Percentiles rank a stretch among this genome's conserved stretches.
phyloP scores from a whole-genome alignment of 1,140 invertebrate species.

The Macrotrachela quadricornifera region DNA sequence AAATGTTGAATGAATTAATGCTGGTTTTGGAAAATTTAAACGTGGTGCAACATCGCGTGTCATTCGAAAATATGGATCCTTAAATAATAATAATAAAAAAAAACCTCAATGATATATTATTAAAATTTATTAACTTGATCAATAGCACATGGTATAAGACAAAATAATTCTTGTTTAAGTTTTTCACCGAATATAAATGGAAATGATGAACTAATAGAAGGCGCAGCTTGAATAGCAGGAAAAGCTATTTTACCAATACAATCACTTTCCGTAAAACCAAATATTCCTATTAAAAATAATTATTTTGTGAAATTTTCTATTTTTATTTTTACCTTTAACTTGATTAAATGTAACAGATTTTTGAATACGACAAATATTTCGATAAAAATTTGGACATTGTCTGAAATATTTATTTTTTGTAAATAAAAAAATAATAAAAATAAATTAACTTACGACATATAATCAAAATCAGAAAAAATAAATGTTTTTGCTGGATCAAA shows the following conservation, averaged over 20 bases:
- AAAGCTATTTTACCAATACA: constrained; percentile 90
- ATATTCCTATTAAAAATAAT: constrained; percentile 38
- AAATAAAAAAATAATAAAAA: not conserved
- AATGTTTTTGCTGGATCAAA: constrained; percentile 88
- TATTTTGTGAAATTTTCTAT: not conserved
- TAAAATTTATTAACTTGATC: constrained; percentile 48
- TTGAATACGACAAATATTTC: constrained; percentile 4
- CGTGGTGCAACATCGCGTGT: constrained; percentile 80
- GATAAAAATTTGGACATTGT: constrained; percentile 6
- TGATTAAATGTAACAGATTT: constrained; percentile 5
- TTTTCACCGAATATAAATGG: constrained; percentile 70
- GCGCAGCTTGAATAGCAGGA: constrained; percentile 83
- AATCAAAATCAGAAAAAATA: constrained; percentile 81
- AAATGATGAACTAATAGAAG: constrained; percentile 78
- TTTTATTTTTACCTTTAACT: not conserved
- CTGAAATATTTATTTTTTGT: not conserved
- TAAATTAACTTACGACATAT: constrained; percentile 51
- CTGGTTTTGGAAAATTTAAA: constrained; percentile 68
- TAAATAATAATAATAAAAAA: constrained; percentile 9
- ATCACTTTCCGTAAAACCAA: constrained; percentile 83
- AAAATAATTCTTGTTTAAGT: constrained; percentile 39
- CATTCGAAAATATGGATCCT: constrained; percentile 96
- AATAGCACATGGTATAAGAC: constrained; percentile 91
- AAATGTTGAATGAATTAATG: constrained; percentile 74
- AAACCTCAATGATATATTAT: not conserved